These are phyloP conservation scores for Lumbricus terrestris DNA, from an alignment of 2,888 invertebrate genomes.

Conservation along the genomic window DNA sequence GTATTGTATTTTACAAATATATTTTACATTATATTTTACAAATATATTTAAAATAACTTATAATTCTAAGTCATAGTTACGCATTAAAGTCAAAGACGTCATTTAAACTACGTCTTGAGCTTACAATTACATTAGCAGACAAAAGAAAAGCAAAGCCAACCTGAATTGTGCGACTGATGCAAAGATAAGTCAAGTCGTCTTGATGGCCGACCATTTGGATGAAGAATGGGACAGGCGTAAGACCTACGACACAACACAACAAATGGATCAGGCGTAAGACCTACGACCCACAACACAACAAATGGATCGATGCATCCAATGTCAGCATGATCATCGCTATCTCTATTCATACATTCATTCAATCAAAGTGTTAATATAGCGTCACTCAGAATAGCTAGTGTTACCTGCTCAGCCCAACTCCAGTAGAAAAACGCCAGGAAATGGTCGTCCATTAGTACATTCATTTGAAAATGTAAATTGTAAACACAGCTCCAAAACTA, in stretches of 20 bases:
- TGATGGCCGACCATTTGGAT: background rate
- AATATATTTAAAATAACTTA: no score
- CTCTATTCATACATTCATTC: background rate
- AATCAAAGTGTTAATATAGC: background rate
- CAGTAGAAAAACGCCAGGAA: background rate
- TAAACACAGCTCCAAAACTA: background rate
- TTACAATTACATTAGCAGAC: no score
- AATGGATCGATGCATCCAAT: background rate
- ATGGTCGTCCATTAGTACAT: background rate
- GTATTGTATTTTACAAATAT: no score
- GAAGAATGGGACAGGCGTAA: constrained; percentile 5
- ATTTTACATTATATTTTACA: no score
- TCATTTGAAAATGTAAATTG: background rate
- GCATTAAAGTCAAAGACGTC: no score
- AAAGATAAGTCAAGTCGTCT: background rate
- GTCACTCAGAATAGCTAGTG: no score
- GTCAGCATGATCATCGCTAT: no score
- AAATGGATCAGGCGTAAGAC: background rate
- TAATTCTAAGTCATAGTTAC: no score
- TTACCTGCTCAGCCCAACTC: no score
- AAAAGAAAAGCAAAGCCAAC: background rate
- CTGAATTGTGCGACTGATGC: background rate
- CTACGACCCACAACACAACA: background rate
- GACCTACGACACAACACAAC: background rate
- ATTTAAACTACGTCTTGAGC: no score